Evolutionary conservation across 1,140 invertebrate genomes (phyloP).

Genomic region (Lethrus apterus): DNA sequence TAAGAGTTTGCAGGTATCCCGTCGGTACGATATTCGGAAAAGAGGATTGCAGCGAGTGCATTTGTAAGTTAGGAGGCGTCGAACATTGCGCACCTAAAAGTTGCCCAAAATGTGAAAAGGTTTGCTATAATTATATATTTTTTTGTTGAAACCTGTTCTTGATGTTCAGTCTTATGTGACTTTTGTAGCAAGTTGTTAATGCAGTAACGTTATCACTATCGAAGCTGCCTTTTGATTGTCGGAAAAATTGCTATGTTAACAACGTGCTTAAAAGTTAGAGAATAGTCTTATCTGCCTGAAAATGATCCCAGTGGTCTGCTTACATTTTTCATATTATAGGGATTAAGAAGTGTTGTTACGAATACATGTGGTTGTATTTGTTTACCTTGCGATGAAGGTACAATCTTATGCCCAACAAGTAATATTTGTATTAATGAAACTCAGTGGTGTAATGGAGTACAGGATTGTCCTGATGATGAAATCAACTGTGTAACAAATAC

Average conservation of each 20-base stretch:
- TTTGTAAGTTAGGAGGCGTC: constrained; percentile 65
- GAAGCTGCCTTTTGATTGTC: too few relatives aligned
- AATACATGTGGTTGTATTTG: constrained; percentile 66
- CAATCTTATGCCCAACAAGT: constrained; percentile 64
- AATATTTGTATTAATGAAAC: constrained; percentile 63
- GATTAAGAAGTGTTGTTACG: constrained; percentile 44
- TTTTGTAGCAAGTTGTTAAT: too few relatives aligned
- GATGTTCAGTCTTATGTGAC: too few relatives aligned
- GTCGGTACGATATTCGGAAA: constrained; percentile 61
- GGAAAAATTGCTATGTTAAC: too few relatives aligned
- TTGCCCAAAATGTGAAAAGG: constrained; percentile 55
- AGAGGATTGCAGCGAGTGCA: constrained; percentile 65
- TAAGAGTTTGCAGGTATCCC: constrained; percentile 48
- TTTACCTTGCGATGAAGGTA: constrained; percentile 57
- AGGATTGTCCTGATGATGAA: constrained; percentile 82
- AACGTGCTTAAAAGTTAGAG: too few relatives aligned
- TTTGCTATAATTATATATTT: too few relatives aligned
- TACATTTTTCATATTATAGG: too few relatives aligned
- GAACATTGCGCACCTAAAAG: constrained; percentile 57
- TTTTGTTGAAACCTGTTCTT: too few relatives aligned
- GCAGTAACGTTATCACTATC: too few relatives aligned
- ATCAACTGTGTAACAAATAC: constrained; percentile 49
- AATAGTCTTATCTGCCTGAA: too few relatives aligned
- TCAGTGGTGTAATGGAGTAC: constrained; percentile 73
- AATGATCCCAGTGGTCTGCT: too few relatives aligned